Conservation (phyloP, 2,113 vertebrate species). For the Elachura formosa region DNA sequence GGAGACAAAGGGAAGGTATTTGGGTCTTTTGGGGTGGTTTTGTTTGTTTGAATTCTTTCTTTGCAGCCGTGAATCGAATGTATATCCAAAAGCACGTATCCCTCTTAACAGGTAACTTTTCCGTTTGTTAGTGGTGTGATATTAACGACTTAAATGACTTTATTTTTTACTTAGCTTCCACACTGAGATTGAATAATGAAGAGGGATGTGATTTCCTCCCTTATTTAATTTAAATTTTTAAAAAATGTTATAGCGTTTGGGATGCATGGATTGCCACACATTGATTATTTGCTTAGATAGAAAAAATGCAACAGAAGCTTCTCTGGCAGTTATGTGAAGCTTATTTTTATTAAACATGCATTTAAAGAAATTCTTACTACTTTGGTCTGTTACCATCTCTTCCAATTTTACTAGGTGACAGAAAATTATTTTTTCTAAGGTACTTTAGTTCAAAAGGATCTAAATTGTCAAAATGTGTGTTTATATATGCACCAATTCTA, state of each 20-base stretch:
- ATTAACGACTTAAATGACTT: neutral
- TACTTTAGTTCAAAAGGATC: neutral
- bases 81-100: neutral
- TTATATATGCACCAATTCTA: neutral
- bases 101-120: neutral
- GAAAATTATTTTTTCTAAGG: neutral
- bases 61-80: neutral
- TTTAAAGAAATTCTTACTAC: neutral
- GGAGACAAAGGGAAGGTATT: neutral
- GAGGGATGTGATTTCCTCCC: neutral
- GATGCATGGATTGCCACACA: neutral
- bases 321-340: neutral
- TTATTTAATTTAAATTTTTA: neutral
- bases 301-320: neutral
- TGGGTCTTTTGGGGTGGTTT: neutral
- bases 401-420: neutral
- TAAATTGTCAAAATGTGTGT: neutral
- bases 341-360: neutral
- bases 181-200: neutral
- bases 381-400: neutral
- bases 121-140: neutral
- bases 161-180: neutral
- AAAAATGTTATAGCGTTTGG: neutral
- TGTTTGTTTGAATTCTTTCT: neutral
- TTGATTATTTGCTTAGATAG: neutral